phyloP scores from a whole-genome alignment of 2,888 invertebrate genomes.

The Cheilosia pagana region DNA sequence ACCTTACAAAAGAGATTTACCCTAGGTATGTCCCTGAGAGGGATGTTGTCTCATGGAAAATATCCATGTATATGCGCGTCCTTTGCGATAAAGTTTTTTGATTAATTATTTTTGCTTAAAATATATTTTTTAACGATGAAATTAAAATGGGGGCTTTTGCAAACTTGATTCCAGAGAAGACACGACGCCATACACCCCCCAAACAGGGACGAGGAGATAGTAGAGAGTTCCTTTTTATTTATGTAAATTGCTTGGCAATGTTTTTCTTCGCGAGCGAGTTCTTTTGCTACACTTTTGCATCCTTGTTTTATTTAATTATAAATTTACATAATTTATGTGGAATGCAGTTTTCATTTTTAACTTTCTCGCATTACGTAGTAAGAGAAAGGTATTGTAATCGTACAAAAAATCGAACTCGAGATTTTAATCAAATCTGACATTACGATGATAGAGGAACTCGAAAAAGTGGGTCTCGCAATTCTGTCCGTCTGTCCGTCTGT shows the following conservation, averaged over 20 bases:
- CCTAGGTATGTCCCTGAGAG: background rate
- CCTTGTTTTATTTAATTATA: slow-evolving; percentile 63
- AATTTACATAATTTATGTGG: slow-evolving; percentile 61
- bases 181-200: background rate
- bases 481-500: too few relatives aligned
- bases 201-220: background rate
- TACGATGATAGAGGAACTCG: too few relatives aligned
- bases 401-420: too few relatives aligned
- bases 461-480: too few relatives aligned
- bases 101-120: slow-evolving; percentile 59
- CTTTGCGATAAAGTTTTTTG: slow-evolving; percentile 34
- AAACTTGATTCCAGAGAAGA: background rate
- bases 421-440: too few relatives aligned
- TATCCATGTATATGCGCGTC: background rate
- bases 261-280: background rate
- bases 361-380: too few relatives aligned
- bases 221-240: slow-evolving; percentile 26
- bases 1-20: slow-evolving; percentile 10
- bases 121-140: slow-evolving; percentile 31
- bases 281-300: background rate
- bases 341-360: slow-evolving; percentile 6
- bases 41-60: slow-evolving; percentile 8
- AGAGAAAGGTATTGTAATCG: too few relatives aligned
- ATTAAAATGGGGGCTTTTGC: slow-evolving; percentile 21
- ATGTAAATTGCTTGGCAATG: slow-evolving; percentile 38